A percentile compares a stretch with the other conserved stretches of the same genome.
phyloP scores from a whole-genome alignment of 2,113 vertebrate genomes.

The Sorex araneus region DNA sequence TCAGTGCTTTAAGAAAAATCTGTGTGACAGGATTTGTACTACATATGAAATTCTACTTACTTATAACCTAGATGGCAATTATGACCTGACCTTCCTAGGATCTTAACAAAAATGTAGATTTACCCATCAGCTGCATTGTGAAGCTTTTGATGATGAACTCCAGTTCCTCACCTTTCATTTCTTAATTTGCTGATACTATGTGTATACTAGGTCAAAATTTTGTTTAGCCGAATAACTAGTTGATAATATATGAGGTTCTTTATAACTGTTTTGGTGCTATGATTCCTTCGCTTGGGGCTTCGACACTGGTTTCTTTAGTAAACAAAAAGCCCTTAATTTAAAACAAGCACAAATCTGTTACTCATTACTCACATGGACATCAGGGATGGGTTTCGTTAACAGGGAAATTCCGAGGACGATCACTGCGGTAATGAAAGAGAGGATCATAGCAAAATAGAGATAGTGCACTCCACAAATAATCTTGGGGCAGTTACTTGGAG shows the following conservation, averaged over 20 bases:
- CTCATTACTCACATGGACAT: slow-evolving; percentile 92
- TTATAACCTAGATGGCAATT: neutral
- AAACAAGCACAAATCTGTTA: neutral
- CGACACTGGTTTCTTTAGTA: neutral
- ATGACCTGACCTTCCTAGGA: neutral
- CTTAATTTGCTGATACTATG: neutral
- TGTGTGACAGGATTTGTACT: neutral
- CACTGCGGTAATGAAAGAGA: slow-evolving; percentile 88
- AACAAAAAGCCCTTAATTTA: neutral
- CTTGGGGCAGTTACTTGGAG: slow-evolving; percentile 91
- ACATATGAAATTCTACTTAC: neutral
- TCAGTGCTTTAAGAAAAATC: neutral
- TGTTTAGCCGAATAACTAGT: neutral
- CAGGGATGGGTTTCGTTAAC: slow-evolving; percentile 95
- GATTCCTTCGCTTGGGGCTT: neutral
- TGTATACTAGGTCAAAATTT: neutral
- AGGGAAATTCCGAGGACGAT: slow-evolving; percentile 92
- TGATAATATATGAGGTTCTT: neutral
- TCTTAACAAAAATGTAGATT: neutral
- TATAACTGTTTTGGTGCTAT: neutral
- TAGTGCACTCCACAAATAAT: slow-evolving; percentile 97
- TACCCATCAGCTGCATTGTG: neutral
- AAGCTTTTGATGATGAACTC: neutral
- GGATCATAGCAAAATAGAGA: slow-evolving; percentile 95
- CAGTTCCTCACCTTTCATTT: neutral